Base-by-base conservation (phyloP, 2,113 vertebrate species). In the Percina caprodes region DNA sequence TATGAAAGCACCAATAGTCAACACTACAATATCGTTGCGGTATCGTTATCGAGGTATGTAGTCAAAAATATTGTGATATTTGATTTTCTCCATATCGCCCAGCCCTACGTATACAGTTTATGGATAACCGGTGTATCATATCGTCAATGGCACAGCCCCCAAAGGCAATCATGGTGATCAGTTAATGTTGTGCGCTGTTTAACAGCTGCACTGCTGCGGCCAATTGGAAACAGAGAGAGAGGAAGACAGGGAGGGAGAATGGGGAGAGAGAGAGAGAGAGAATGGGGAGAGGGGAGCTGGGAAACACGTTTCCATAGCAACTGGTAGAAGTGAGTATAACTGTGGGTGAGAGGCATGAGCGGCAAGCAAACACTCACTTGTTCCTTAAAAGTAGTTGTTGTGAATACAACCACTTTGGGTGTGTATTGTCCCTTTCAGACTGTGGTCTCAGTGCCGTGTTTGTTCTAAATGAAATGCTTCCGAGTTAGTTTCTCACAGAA, bases 221-320 rank as follows among this genome's bases (percentile, higher is more conserved):
- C 88, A 90, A 83, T 92, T 90, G 46, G n/a, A 58, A 58, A 30
- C 16, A 30, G 48, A 49, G 67, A 59, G 15, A 6, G 16, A 49
- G 65, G 2, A 61, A 7, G 66, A 4, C 11, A 23, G n/a, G n/a
- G 33, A 15, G 61, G 46, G 42, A 16, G 11, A 16, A 30, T 30
- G 30, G 30, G 30, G 30, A 24, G 62, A 58, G 33, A 16, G 21
- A 45, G 68, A 71, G 56, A 51, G 73, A 35, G 76, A 81, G 74
- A 14, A 30, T 67, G 56, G 80, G 86, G 73, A 88, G 83, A 86
- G 77, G 71, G 79, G 62, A 87, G 85, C 58, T 55, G 84, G 86
- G 80, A 89, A 92, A 88, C 74, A 86, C 33, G 92, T 94, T 93
- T 91, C 93, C 90, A 94, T 94, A 83, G 92, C 86, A 94, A 94